Evolutionary conservation across 2,113 vertebrate species (phyloP), one percentile per base, ranked within the genome.

Genomic region (Charadrius vociferus): DNA sequence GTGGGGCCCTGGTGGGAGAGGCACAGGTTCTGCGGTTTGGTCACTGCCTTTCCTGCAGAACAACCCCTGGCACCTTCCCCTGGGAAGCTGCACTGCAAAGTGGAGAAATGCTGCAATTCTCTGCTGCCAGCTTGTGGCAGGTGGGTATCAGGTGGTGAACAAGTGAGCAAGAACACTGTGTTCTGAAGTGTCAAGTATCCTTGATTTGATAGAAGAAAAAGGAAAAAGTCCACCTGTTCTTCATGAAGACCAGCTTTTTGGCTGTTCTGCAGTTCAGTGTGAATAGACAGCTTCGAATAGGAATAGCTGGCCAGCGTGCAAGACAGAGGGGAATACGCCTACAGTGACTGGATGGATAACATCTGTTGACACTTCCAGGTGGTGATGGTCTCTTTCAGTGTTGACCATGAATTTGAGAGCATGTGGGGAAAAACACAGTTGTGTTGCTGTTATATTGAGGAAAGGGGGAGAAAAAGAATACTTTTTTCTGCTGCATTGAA

Each of bases 111-210:
- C 15, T 66, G 58, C 41, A 56, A 2, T 77, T 85, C 47, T 47
- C 47, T 78, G 55, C 49, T 89, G 59, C 37, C 43, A 12, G 37
- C 19, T 30, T 14, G 10, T 52, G 65, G 47, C 43, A 24, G 19
- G 36, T 39, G 34, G 3, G 6, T 45, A 15, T 45, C 45, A 61
- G 55, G 27, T 52, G 26, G 19, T 18, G 30, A 83, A 11, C 0
- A 0, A n/a, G 17, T 5, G 10, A 67, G 11, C 0, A 0, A 68
- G 53, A 39, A 37, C 12, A 11, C 9, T 19, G 61, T 41, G 45
- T 55, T 49, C 23, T 50, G 53, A 56, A 55, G 43, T 36, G 67
- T 62, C 7, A 7, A 6, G 24, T n/a, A 20, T 45, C 41, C 63
- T 79, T 58, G 53, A 39, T 43, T 62, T 62, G 23, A 10, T 43